Evolutionary conservation across 2,888 invertebrate genomes (phyloP), one percentile per base, ranked within the genome.

Genomic region (Aspidiotus rigidus): DNA sequence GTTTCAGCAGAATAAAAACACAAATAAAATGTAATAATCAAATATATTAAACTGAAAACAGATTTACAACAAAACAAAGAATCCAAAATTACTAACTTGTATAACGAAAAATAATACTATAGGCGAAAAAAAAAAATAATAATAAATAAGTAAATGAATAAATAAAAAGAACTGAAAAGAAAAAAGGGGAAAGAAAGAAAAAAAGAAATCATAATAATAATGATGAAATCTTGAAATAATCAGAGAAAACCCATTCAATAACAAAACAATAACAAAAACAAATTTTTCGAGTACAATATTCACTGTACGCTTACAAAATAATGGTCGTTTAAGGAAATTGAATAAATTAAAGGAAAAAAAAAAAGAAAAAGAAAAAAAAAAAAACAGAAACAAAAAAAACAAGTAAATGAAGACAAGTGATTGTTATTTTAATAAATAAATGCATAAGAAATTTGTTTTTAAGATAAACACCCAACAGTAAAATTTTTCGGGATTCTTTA

Each of bases 11-110:
- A 66, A 66, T 41, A 49, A 63, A 66, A 66, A 66, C 66, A 66
- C 66, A 28, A 66, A 66, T 59, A 66, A 66, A 66, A 66, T 66
- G 66, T 42, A 66, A 66, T 66, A 66, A 66, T 66, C 57, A 66
- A 57, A 59, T 66, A 66, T 66, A 66, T 66, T 66, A 66, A 66
- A 66, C 64, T 66, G 57, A 66, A 63, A 66, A 66, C 66, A 66
- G 28, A 59, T 66, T 57, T 66, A 64, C 55, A 64, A 64, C 55
- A 64, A 64, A 64, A 66, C 66, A 66, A 66, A 28, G 44, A 66
- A 66, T 57, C 66, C 44, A 66, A 66, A 28, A 57, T 59, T 66
- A 66, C 17, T 66, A 66, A 42, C 66, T 59, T 55, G 63, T 63
- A 59, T 66, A 66, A 66, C 66, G 66, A 66, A 66, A 28, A 66